Conservation (phyloP, 2,113 vertebrate genomes). For the Litocranius walleri region DNA sequence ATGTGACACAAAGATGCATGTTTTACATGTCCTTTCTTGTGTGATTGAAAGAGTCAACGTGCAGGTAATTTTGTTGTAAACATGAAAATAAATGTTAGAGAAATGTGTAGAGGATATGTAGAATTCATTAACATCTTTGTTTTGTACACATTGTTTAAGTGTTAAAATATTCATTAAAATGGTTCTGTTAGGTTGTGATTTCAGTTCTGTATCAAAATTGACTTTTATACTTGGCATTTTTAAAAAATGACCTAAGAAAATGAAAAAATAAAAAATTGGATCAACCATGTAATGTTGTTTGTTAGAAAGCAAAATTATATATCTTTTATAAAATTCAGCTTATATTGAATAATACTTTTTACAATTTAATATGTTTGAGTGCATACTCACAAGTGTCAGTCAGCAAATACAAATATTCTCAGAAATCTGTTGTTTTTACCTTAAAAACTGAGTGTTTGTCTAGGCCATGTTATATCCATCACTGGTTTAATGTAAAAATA, state of each 20-base stretch:
- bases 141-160: background rate
- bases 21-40: conserved; percentile 96
- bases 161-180: background rate
- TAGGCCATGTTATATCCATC: background rate
- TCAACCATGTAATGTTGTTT: background rate
- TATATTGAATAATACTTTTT: background rate
- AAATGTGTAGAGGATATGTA: background rate
- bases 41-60: conserved; percentile 96
- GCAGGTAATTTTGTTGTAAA: conserved; percentile 86
- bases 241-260: background rate
- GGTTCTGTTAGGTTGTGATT: background rate
- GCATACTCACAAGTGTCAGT: background rate
- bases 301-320: background rate
- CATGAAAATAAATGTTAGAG: conserved; percentile 12
- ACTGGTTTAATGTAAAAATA: background rate
- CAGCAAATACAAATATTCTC: background rate
- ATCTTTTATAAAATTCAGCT: background rate
- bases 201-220: conserved; percentile 2
- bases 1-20: conserved; percentile 99
- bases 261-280: background rate
- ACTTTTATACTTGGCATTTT: background rate
- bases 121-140: background rate
- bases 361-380: background rate
- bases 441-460: background rate
- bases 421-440: background rate